A percentile compares a stretch with the other conserved stretches of the same genome.
phyloP scores from a whole-genome alignment of 2,113 vertebrate genomes.

The Tautogolabrus adspersus region DNA sequence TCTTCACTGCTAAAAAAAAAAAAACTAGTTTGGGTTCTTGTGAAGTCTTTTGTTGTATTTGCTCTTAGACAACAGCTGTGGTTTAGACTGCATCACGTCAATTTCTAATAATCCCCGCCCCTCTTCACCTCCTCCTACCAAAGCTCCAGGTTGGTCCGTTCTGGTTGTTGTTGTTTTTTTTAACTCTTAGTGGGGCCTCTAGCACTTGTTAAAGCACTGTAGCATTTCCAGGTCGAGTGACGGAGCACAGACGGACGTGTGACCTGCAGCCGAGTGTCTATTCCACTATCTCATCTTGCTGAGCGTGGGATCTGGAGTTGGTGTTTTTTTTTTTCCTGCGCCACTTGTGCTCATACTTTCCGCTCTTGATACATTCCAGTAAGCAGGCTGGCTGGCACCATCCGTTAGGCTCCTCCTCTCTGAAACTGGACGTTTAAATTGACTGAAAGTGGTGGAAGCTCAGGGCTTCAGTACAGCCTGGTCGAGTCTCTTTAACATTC shows the following conservation, averaged over 20 bases:
- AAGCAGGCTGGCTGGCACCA: conserved; percentile 39
- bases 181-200: conserved; percentile 83
- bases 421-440: conserved; percentile 27
- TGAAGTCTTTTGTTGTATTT: conserved; percentile 92
- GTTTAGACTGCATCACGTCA: conserved; percentile 81
- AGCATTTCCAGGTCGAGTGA: conserved; percentile 55
- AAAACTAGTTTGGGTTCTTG: conserved; percentile 93
- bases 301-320: conserved; percentile 16
- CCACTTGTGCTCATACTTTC: conserved; percentile 37
- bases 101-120: conserved; percentile 31
- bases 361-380: conserved; percentile 74
- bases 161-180: conserved; percentile 57
- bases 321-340: conserved; percentile 16
- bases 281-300: conserved; percentile 39
- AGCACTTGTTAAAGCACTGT: conserved; percentile 86
- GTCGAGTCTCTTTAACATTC: conserved; percentile 62
- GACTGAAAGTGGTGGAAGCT: background rate
- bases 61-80: conserved; percentile 91
- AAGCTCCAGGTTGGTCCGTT: conserved; percentile 84
- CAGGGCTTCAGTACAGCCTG: conserved; percentile 13
- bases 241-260: background rate
- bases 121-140: conserved; percentile 70
- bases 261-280: conserved; percentile 22
- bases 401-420: conserved; percentile 11
- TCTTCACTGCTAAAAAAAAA: conserved; percentile 86